phyloP scores from a whole-genome alignment of 2,888 invertebrate genomes.

The Penaeus monodon region DNA sequence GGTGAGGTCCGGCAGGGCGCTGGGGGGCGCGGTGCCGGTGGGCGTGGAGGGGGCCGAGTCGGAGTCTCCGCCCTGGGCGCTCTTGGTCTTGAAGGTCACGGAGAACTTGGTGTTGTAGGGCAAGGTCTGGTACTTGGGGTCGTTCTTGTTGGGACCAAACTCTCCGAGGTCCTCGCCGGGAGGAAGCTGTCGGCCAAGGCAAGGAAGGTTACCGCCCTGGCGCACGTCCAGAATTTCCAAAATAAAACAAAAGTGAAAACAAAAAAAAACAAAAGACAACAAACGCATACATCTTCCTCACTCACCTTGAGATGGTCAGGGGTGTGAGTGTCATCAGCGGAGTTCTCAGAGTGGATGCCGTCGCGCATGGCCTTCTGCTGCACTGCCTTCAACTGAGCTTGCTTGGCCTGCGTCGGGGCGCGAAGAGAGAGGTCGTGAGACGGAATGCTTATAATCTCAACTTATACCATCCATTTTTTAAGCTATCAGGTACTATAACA shows the following conservation, averaged over 20 bases:
- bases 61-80: slow-evolving; percentile 26
- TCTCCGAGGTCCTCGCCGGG: slow-evolving; percentile 66
- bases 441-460: too few relatives aligned
- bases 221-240: not conserved
- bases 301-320: slow-evolving; percentile 52
- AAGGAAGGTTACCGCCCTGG: not conserved
- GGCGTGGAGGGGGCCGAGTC: slow-evolving; percentile 44
- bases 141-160: slow-evolving; percentile 84
- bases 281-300: not conserved
- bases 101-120: slow-evolving; percentile 88
- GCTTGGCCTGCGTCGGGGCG: slow-evolving; percentile 55
- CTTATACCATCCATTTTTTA: too few relatives aligned
- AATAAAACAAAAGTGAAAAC: not conserved
- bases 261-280: not conserved
- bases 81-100: slow-evolving; percentile 38
- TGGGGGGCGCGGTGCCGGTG: slow-evolving; percentile 21
- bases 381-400: slow-evolving; percentile 65
- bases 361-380: slow-evolving; percentile 57
- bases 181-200: slow-evolving; percentile 39
- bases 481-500: too few relatives aligned
- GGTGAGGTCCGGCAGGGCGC: slow-evolving; percentile 1
- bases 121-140: slow-evolving; percentile 91
- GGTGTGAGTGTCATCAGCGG: slow-evolving; percentile 44
- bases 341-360: slow-evolving; percentile 40
- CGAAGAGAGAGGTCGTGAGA: too few relatives aligned